Evolutionary conservation across 2,888 invertebrate genomes (phyloP), one percentile per base, ranked within the genome.

Genomic region (Beris morrisii): DNA sequence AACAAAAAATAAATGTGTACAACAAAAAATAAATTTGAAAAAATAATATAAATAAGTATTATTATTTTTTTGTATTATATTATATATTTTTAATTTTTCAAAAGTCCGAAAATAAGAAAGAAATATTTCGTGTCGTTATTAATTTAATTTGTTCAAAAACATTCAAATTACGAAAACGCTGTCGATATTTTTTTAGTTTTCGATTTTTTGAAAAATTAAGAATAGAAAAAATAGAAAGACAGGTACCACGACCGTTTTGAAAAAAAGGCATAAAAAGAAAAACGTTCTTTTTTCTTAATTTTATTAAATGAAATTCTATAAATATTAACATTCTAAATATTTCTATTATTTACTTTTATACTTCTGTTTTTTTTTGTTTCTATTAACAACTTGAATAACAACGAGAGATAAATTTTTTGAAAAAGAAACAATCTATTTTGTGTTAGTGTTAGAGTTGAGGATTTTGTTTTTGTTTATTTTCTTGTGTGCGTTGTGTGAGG

Each of bases 171-270:
- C 5, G 9, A 38, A 38, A 38, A 7, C 9, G 38, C 9, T 9
- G 38, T 38, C 38, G 9, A 38, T 38, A 3, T 38, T 38, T 38
- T 68, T 72, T 70, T 69, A 38, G 66, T 69, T 69, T 69, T 70
- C 72, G 67, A 66, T 69, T 67, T 48, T 67, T 69, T 68, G 65
- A 59, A 53, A 63, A 54, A 67, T 61, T 66, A 66, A 68, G 63
- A 53, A 57, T 54, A 50, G 65, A 67, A 31, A 48, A 44, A 66
- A 48, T 55, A 57, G 63, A n/a, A 64, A 64, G 68, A 69, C 72
- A 71, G 72, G 72, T 72, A 72, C 72, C 72, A 71, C 72, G 72
- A 72, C 72, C 71, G 69, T 69, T 69, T 65, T 28, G 54, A 63
- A 68, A 64, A n/a, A 38, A 38, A 38, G 38, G 50, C 65, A 13